Percentiles rank a stretch among this genome's conserved stretches.
These are phyloP conservation scores for Antennarius maculatus DNA, from an alignment of 2,797 vertebrate genomes.

Conservation along the genomic window DNA sequence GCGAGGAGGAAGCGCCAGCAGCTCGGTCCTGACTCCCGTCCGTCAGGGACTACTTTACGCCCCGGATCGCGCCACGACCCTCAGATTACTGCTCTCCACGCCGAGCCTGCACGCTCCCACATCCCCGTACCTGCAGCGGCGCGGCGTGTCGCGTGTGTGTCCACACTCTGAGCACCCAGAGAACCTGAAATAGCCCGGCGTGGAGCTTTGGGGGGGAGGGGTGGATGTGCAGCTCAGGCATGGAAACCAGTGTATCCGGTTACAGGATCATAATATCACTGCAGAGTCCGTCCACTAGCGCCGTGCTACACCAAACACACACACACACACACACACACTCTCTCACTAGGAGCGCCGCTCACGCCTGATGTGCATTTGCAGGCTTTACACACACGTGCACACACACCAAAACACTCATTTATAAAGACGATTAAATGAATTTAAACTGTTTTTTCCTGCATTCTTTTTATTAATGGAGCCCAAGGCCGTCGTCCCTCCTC, in stretches of 20 bases:
- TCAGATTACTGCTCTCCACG: neutral
- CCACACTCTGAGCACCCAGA: slow-evolving; percentile 73
- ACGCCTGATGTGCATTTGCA: slow-evolving; percentile 6
- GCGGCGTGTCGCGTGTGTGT: slow-evolving; percentile 34
- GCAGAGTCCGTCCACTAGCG: slow-evolving; percentile 77
- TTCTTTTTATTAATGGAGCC: too few relatives aligned
- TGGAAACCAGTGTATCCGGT: slow-evolving; percentile 91
- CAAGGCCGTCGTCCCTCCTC: too few relatives aligned
- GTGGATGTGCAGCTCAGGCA: slow-evolving; percentile 85
- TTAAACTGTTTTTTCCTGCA: too few relatives aligned
- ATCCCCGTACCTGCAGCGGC: slow-evolving; percentile 5
- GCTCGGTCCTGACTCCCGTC: slow-evolving; percentile 20
- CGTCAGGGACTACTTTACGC: too few relatives aligned
- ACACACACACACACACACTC: neutral
- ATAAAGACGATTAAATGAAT: too few relatives aligned
- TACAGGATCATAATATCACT: slow-evolving; percentile 93
- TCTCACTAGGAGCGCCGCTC: too few relatives aligned
- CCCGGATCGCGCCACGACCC: too few relatives aligned
- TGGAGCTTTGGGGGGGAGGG: slow-evolving; percentile 74
- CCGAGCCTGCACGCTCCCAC: neutral
- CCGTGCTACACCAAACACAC: slow-evolving; percentile 59
- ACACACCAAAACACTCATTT: slow-evolving; percentile 15
- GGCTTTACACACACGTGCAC: neutral
- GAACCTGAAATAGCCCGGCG: slow-evolving; percentile 89
- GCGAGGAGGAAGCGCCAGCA: slow-evolving; percentile 8